Evolutionary conservation across 1,140 invertebrate species (phyloP), one percentile per base, ranked within the genome.

Genomic region (Pogonomyrmex barbatus): DNA sequence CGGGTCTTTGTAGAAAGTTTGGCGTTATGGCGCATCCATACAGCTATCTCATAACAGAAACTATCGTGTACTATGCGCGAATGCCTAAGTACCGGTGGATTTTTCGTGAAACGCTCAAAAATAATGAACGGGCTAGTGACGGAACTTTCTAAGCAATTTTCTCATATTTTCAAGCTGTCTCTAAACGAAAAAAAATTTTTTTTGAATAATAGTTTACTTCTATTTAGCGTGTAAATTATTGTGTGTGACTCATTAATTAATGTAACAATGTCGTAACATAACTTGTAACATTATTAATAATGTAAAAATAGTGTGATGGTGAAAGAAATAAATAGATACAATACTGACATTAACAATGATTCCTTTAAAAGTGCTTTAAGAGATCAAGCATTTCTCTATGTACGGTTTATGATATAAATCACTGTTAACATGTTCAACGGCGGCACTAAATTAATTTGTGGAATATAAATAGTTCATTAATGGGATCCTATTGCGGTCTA

Each of bases 31-130:
- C 47, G 77, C 78, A 52, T 81, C 36, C 79, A 60, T 83, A 60
- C 54, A 62, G 54, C 79, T 83, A 83, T 83, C 42, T 83, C 79
- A 50, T 83, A 83, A 62, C 79, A 75, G 79, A 30, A 83, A 83
- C 79, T 60, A 83, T 83, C 79, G 68, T 36, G 54, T 30, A 36
- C 30, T n/a, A 47, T 60, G 50, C 67, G 42, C 54, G 42, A 83
- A 73, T 73, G 79, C 45, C 54, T 83, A 83, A 83, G 79, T 83
- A 83, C 62, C 54, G 54, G 42, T 30, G 39, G 67, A 60, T 47
- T 83, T 83, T 79, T 75, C 42, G 54, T 14, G 8, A 30, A 75
- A 24, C 33, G 54, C n/a, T 75, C 24, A 75, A 75, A 83, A 62
- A 4, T 75, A 30, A 71, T 45, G 75, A 83, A 83, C 54, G 68